These are phyloP conservation scores for Drosophila colorata DNA, from an alignment of 2,888 invertebrate species.

Conservation along the genomic window DNA sequence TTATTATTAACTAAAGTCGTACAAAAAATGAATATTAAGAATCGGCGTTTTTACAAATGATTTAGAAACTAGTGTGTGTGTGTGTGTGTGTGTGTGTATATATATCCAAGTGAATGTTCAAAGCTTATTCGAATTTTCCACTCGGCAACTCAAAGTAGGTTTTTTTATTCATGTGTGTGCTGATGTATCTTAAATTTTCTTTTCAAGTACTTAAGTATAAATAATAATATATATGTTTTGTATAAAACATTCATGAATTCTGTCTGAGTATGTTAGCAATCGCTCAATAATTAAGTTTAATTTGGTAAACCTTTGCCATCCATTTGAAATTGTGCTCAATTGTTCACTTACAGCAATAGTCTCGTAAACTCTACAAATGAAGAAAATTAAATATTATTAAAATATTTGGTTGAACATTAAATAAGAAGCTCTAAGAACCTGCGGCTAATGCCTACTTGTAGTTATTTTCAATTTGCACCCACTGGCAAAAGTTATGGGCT, in stretches of 20 bases:
- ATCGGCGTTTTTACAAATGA: constrained; percentile 54
- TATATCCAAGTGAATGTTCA: constrained; percentile 10
- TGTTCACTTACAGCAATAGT: constrained; percentile 81
- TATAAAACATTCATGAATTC: constrained; percentile 67
- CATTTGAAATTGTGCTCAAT: constrained; percentile 24
- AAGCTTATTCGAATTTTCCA: constrained; percentile 5
- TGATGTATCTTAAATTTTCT: constrained; percentile 35
- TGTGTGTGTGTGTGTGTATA: constrained; percentile 19
- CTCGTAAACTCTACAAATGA: constrained; percentile 82
- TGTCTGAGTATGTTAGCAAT: constrained; percentile 75
- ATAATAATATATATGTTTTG: constrained; percentile 40
- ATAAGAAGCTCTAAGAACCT: too few species aligned
- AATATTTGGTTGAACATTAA: not conserved
- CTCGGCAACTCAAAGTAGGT: constrained; percentile 40
- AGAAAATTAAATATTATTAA: constrained; percentile 4
- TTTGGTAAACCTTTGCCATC: constrained; percentile 37
- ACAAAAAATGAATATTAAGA: constrained; percentile 48
- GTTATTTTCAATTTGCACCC: not conserved
- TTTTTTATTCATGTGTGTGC: constrained; percentile 27
- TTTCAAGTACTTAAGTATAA: constrained; percentile 32
- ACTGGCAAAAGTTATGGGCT: not conserved
- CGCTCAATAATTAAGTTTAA: constrained; percentile 56
- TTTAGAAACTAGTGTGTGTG: constrained; percentile 65
- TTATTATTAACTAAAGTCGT: constrained; percentile 43
- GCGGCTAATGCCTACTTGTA: too few species aligned